A percentile compares a stretch with the other conserved stretches of the same genome.
phyloP scores from a whole-genome alignment of 2,797 vertebrate genomes.

The Pseudotriccus pelzelni region DNA sequence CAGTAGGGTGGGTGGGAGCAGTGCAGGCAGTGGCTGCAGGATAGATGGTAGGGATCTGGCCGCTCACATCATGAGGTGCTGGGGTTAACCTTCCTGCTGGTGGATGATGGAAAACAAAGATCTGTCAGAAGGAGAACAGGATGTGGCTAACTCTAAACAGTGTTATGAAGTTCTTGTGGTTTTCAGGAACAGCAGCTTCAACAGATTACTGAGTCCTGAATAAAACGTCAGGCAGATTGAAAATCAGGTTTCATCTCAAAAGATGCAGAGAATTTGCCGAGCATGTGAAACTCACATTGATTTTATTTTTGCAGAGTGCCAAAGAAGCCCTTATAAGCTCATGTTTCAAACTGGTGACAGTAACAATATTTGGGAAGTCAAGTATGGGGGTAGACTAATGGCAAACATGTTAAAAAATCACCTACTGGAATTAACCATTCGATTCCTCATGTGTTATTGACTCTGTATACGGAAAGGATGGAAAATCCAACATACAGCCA shows the following conservation, averaged over 20 bases:
- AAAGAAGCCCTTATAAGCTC: not conserved
- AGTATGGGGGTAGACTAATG: not conserved
- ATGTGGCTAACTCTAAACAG: not conserved
- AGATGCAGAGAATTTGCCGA: not conserved
- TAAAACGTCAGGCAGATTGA: not conserved
- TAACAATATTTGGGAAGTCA: not conserved
- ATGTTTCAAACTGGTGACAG: not conserved
- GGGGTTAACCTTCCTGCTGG: not conserved
- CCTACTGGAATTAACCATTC: not conserved
- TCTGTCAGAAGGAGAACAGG: not conserved
- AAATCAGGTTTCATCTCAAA: conserved; percentile 4
- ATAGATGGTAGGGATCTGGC: not conserved
- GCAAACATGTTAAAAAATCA: not conserved
- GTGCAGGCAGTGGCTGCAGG: not conserved
- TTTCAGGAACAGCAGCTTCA: not conserved
- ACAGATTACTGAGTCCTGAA: not conserved
- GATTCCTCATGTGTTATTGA: not conserved
- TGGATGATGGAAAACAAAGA: not conserved
- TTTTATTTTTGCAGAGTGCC: not conserved
- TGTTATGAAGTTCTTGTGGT: not conserved
- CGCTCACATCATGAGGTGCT: fast-evolving
- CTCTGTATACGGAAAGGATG: not conserved
- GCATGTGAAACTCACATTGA: not conserved
- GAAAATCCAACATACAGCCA: not conserved
- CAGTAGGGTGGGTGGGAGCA: fast-evolving